A percentile compares a stretch with the other conserved stretches of the same genome.
Evolutionary conservation across 2,113 vertebrate genomes (phyloP).

Genomic region (Aviceda subcristata): DNA sequence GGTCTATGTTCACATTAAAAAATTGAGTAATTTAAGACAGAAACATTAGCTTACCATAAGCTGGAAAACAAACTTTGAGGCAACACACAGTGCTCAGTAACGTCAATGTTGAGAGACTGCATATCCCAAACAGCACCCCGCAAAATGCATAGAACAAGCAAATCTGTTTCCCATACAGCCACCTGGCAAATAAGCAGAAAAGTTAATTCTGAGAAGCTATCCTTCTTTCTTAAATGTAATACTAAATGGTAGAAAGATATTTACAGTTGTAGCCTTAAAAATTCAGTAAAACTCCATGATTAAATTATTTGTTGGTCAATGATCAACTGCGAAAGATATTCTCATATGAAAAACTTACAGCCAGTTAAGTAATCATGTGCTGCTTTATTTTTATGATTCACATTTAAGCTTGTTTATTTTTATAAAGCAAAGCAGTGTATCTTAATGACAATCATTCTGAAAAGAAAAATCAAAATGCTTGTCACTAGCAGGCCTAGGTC

Average conservation of each 20-base stretch:
- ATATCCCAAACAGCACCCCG: slow-evolving; percentile 78
- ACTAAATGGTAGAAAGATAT: background rate
- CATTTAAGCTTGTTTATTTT: background rate
- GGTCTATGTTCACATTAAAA: background rate
- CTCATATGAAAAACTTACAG: background rate
- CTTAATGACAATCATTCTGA: background rate
- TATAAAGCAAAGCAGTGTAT: background rate
- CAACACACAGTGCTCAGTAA: slow-evolving; percentile 79
- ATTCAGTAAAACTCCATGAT: background rate
- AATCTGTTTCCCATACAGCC: slow-evolving; percentile 73
- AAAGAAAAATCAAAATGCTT: background rate
- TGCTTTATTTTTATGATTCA: background rate
- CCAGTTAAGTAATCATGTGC: background rate
- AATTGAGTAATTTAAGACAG: background rate
- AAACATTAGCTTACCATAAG: slow-evolving; percentile 69
- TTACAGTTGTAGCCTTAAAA: background rate
- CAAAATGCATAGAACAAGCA: slow-evolving; percentile 81
- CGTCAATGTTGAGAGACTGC: slow-evolving; percentile 78
- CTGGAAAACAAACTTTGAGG: slow-evolving; percentile 79
- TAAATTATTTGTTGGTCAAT: background rate
- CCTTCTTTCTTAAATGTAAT: background rate
- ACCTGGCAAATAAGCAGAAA: slow-evolving; percentile 52
- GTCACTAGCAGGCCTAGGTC: background rate
- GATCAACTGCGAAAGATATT: background rate
- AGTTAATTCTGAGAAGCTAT: background rate